phyloP scores from a whole-genome alignment of 2,888 invertebrate species.

The Rotaria macrura region DNA sequence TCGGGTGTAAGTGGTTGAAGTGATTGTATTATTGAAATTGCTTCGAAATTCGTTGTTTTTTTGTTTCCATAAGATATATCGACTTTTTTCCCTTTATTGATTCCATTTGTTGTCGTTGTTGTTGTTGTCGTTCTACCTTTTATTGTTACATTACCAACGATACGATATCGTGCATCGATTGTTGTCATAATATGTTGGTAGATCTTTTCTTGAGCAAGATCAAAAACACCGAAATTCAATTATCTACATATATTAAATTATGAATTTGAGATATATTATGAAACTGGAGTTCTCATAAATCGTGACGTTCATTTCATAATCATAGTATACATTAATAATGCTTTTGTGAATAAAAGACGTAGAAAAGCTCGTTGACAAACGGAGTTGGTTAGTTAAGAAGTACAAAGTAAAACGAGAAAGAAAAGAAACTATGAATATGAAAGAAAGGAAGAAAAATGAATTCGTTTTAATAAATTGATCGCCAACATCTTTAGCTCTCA shows the following conservation, averaged over 20 bases:
- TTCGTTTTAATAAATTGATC: neutral
- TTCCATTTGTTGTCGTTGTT: neutral
- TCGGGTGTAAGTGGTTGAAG: slow-evolving; percentile 3
- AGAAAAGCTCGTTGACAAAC: neutral
- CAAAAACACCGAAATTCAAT: too few species aligned
- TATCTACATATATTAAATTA: neutral
- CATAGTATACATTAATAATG: neutral
- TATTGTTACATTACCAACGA: neutral
- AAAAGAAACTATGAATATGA: neutral
- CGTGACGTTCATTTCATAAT: neutral
- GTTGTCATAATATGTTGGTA: neutral
- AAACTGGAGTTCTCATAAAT: neutral
- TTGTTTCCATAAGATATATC: slow-evolving; percentile 4
- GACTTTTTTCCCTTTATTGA: neutral
- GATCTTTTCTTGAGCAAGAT: too few species aligned
- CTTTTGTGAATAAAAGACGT: neutral
- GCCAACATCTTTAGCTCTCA: neutral
- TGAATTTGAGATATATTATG: neutral
- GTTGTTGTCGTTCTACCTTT: neutral
- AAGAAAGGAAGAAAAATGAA: neutral
- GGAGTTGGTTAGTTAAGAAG: neutral
- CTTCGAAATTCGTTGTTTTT: neutral
- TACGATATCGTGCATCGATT: neutral
- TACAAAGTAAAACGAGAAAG: neutral
- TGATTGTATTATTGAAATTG: neutral